Base-by-base conservation (phyloP, 2,888 invertebrate genomes). In the Mythimna albipuncta region DNA sequence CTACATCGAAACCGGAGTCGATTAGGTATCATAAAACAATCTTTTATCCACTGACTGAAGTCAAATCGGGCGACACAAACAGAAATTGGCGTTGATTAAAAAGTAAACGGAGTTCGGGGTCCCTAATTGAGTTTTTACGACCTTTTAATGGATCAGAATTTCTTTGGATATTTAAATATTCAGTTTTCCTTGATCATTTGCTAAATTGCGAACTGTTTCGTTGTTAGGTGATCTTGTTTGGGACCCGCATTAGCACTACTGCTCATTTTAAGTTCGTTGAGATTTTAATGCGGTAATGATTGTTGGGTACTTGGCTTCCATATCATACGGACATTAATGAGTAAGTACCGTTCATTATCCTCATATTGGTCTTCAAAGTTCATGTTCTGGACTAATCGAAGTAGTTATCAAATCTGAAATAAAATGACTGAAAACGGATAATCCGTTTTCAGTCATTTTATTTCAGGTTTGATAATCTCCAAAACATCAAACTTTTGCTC, bases 111-210 rank as follows among this genome's bases (percentile, higher is more conserved):
- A 64, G 63, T 74, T 74, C 58, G 70, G 55, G 57, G 41, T 69
- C 69, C 72, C 69, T 86, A 85, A 86, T 86, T 86, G 87, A 75
- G 64, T 73, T 86, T 86, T 85, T 85, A 86, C 69, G 80, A 85
- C 66, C 71, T 75, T 80, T 80, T 85, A 78, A 86, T 85, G 78
- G 74, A 59, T 13, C 75, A 68, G 11, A 82, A 82, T 82, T 72
- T 82, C 75, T 78, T 79, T 52, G 61, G 57, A 65, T 75, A 55
- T 77, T 72, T 67, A 54, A 61, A 73, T 75, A 79, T 77, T 74
- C 26, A 35, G 65, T 75, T 82, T 77, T 84, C 75, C 75, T 76
- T 73, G 72, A 81, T 72, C 50, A 64, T 84, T 85, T 85, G 59
- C 65, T 64, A 64, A 74, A 80, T 83, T 74, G 66, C 66, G 35